Conservation (phyloP, 2,797 vertebrate species). For the Halcyon badia region DNA sequence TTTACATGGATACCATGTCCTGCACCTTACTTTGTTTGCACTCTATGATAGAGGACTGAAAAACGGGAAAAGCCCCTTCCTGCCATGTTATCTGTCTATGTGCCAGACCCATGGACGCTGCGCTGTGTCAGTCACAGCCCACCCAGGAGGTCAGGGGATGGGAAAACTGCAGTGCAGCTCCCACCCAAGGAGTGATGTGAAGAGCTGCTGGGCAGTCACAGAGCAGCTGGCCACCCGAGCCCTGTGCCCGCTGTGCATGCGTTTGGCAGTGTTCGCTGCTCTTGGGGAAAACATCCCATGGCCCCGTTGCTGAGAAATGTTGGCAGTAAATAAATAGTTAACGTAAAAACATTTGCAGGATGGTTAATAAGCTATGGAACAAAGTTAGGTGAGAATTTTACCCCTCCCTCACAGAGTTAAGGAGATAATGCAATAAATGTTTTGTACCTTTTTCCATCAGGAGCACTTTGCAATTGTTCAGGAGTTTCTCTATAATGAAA, state of each 20-base stretch:
- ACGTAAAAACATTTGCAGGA: background rate
- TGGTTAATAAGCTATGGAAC: background rate
- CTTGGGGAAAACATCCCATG: background rate
- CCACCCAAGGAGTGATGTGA: background rate
- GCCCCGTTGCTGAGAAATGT: background rate
- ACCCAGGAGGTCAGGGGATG: fast-evolving
- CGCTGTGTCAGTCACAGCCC: fast-evolving
- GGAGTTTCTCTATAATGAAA: background rate
- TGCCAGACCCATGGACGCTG: background rate
- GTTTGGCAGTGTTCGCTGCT: fast-evolving
- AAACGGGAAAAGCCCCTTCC: background rate
- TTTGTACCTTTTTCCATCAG: background rate
- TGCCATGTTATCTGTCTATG: fast-evolving
- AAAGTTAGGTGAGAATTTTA: background rate
- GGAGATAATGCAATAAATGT: background rate
- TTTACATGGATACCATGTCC: fast-evolving
- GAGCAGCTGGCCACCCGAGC: background rate
- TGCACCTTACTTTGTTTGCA: background rate
- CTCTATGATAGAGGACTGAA: background rate
- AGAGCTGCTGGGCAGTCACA: background rate
- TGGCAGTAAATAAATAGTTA: background rate
- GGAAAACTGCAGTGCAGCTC: fast-evolving
- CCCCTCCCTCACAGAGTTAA: background rate
- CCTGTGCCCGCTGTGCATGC: fast-evolving
- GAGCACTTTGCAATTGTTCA: background rate